Conservation (phyloP, 2,888 invertebrate species). For the Caenorhabditis virilis region DNA sequence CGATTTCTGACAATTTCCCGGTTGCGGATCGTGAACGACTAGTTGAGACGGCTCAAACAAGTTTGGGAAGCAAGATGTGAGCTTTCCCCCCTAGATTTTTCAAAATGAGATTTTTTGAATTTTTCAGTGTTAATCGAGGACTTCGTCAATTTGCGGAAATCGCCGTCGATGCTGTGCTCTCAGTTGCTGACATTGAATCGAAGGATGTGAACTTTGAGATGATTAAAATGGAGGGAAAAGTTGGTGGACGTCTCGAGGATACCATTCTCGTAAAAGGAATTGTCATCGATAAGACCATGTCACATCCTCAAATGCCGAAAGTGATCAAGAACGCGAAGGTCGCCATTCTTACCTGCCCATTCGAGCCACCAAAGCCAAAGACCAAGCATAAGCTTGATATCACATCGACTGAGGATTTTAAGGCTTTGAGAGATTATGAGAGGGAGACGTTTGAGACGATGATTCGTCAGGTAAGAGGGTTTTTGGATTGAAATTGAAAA, state of each 20-base stretch:
- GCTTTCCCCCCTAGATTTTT: constrained; percentile 2
- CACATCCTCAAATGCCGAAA: constrained; percentile 96
- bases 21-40: constrained; percentile 85
- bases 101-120: background rate
- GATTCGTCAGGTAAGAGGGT: constrained; percentile 82
- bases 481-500: no score
- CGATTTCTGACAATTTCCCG: constrained; percentile 86
- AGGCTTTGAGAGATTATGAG: constrained; percentile 87
- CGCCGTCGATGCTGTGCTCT: constrained; percentile 92
- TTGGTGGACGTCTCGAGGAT: constrained; percentile 92
- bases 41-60: constrained; percentile 94
- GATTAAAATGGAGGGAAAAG: constrained; percentile 94
- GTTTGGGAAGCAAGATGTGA: constrained; percentile 93
- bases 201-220: constrained; percentile 98
- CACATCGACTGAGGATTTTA: constrained; percentile 88
- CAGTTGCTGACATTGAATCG: constrained; percentile 90
- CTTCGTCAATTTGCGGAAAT: constrained; percentile 97
- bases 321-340: constrained; percentile 70
- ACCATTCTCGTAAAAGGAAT: constrained; percentile 94
- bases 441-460: constrained; percentile 90
- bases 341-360: constrained; percentile 97
- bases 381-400: constrained; percentile 99
- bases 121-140: constrained; percentile 84
- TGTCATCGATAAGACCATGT: constrained; percentile 88
- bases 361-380: constrained; percentile 99